Conservation (phyloP, 2,113 vertebrate genomes). For the Indri indri region DNA sequence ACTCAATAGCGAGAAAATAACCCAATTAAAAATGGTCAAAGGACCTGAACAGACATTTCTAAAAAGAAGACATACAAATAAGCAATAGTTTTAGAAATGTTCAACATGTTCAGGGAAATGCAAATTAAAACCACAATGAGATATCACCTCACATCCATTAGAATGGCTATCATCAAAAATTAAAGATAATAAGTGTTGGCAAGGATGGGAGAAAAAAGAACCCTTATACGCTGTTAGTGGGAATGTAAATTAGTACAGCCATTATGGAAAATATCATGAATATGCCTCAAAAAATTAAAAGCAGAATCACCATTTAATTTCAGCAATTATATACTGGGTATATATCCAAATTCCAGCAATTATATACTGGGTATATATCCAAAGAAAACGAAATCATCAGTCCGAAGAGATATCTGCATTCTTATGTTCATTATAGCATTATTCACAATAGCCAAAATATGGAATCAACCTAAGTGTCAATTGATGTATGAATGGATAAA, state of each 20-base stretch:
- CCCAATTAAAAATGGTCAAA: not conserved
- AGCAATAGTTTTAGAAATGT: not conserved
- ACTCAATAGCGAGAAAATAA: not conserved
- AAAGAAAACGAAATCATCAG: not conserved
- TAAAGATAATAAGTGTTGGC: not conserved
- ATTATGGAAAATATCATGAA: not conserved
- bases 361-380: no score
- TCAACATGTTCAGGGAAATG: not conserved
- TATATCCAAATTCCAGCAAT: not conserved
- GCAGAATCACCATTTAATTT: not conserved
- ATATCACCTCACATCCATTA: not conserved
- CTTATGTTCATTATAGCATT: fast-evolving
- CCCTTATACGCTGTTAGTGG: not conserved
- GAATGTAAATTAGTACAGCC: not conserved
- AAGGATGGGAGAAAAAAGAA: not conserved
- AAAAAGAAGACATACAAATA: not conserved
- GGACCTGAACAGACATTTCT: not conserved
- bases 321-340: not conserved
- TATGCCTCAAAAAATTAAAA: not conserved
- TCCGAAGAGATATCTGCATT: not conserved
- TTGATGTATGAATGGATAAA: not conserved
- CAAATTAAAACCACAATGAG: not conserved
- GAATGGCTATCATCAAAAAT: not conserved
- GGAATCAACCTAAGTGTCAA: not conserved
- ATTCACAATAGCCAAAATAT: not conserved